Conservation (phyloP, 2,888 invertebrate genomes). For the Microctonus aethiopoides region DNA sequence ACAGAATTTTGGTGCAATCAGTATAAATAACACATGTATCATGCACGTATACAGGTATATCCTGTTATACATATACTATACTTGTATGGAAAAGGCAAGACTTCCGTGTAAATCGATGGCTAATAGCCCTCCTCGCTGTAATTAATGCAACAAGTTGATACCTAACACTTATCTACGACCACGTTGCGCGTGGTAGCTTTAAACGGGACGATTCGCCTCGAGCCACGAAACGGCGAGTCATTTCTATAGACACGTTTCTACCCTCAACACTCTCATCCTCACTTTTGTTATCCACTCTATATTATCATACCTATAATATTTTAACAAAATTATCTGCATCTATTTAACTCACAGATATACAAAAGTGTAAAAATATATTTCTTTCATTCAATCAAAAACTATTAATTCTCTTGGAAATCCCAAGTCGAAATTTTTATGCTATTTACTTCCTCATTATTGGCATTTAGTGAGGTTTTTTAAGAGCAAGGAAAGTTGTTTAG, state of each 20-base stretch:
- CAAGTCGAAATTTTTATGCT: too few species aligned
- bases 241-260: slow-evolving; percentile 34
- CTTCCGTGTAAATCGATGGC: slow-evolving; percentile 63
- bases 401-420: too few species aligned
- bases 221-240: slow-evolving; percentile 41
- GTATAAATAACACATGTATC: too few species aligned
- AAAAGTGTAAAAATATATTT: too few species aligned
- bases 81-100: slow-evolving; percentile 48
- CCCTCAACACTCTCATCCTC: not conserved
- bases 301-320: not conserved
- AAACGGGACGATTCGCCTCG: slow-evolving; percentile 47
- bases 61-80: not conserved
- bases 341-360: too few species aligned
- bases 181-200: slow-evolving; percentile 43
- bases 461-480: too few species aligned
- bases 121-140: slow-evolving; percentile 63
- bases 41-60: too few species aligned
- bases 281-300: not conserved
- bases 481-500: too few species aligned
- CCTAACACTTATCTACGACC: slow-evolving; percentile 61
- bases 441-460: too few species aligned
- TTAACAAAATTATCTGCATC: not conserved
- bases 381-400: too few species aligned
- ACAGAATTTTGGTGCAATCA: slow-evolving; percentile 51
- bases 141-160: slow-evolving; percentile 68